Conservation (phyloP, 2,888 invertebrate genomes). For the Protodeltote pygarga region DNA sequence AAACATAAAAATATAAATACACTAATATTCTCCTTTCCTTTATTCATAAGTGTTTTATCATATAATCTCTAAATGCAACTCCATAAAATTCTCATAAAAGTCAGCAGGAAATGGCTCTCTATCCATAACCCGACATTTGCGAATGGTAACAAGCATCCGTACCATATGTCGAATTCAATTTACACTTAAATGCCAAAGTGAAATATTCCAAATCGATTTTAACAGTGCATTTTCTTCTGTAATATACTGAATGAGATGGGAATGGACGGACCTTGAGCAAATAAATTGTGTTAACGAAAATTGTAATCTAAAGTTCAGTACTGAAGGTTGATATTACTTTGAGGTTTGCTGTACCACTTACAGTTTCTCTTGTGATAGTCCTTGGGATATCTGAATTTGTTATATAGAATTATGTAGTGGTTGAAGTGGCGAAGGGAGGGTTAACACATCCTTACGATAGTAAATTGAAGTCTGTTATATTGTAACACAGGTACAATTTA, state of each 20-base stretch:
- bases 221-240: slow-evolving; percentile 38
- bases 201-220: slow-evolving; percentile 28
- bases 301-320: neutral
- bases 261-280: slow-evolving; percentile 18
- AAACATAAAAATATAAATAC: too few species aligned
- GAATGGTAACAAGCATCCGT: neutral
- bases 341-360: slow-evolving; percentile 6
- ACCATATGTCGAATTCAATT: slow-evolving; percentile 23
- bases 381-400: slow-evolving; percentile 42
- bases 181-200: slow-evolving; percentile 15
- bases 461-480: slow-evolving; percentile 11
- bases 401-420: slow-evolving; percentile 31
- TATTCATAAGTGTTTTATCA: too few species aligned
- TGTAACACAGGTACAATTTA: too few species aligned
- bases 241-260: slow-evolving; percentile 19
- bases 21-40: too few species aligned
- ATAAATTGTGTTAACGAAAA: slow-evolving; percentile 10
- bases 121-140: too few species aligned
- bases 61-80: too few species aligned
- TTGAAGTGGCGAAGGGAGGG: neutral
- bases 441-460: too few species aligned
- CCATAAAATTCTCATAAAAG: too few species aligned
- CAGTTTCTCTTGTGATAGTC: slow-evolving; percentile 22
- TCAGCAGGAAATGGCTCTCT: too few species aligned
- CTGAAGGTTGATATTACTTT: slow-evolving; percentile 17